Base-by-base conservation (phyloP, 2,797 vertebrate genomes). In the Sebastes oblongus region DNA sequence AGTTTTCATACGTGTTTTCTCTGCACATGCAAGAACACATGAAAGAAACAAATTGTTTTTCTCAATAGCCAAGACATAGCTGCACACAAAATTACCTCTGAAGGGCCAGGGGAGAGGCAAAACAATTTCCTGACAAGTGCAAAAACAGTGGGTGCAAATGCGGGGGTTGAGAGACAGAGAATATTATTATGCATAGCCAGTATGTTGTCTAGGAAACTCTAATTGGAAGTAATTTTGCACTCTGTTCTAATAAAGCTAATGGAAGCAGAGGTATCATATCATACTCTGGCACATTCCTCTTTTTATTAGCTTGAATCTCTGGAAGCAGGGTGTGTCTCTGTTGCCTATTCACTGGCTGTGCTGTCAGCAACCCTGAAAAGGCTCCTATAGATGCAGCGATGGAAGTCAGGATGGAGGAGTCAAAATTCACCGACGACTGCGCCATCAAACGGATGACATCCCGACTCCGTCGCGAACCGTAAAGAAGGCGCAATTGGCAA, bases 141-240 rank as follows among this genome's bases (percentile, higher is more conserved):
- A 80, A 83, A 86, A 87, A 76, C 83, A 65, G 77, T 76, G 75
- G 67, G 68, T 34, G 65, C 27, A 27, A 84, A 85, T 66, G 77
- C 8, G 3, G 74, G 66, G 77, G 77, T 39, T 70, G 65, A 65
- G 65, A 85, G 75, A 86, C 77, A 80, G 76, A 77, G 64, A 86
- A 79, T 77, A 75, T 90, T 86, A 90, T 91, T 87, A 94, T 89
- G 82, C 79, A 87, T 54, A 55, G 83, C 46, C 66, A 24, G 66
- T 29, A 36, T 39, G 91, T 94, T 88, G 92, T 89, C 93, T 74
- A 72, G 91, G 92, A 93, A 93, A 93, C 83, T 71, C 88, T 94
- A 94, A 95, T 95, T 94, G 75, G 81, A 88, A 90, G 89, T 93
- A 78, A 93, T 95, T 94, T 81, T 86, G 78, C 83, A 81, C 91